Conservation (phyloP, 1,140 invertebrate genomes). For the Musca domestica region DNA sequence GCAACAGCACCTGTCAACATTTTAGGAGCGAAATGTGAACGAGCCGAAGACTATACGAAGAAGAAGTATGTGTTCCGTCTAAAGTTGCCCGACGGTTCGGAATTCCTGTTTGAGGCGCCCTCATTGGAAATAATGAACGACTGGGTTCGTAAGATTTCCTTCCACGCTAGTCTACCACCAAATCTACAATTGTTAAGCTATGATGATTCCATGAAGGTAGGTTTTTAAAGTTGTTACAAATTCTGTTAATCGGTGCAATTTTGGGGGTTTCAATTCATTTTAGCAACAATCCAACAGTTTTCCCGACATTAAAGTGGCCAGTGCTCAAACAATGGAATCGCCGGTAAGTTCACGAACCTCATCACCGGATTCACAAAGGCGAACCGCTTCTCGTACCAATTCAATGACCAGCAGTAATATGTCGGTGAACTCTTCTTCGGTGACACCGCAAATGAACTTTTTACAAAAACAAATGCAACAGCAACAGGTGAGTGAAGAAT, state of each 20-base stretch:
- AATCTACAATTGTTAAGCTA: conserved; percentile 84
- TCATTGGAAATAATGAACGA: conserved; percentile 77
- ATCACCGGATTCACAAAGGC: conserved; percentile 52
- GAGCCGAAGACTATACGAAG: conserved; percentile 92
- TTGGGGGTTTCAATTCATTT: background rate
- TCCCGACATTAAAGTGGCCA: conserved; percentile 50
- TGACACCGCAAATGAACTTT: conserved; percentile 50
- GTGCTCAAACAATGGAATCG: conserved; percentile 40
- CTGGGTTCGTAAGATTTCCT: conserved; percentile 92
- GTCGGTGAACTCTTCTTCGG: conserved; percentile 29
- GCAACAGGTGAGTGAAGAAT: conserved; percentile 25
- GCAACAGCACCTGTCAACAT: conserved; percentile 87
- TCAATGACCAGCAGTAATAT: conserved; percentile 27
- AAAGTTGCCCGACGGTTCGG: conserved; percentile 84
- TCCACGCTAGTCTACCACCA: conserved; percentile 89
- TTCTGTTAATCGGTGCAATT: background rate
- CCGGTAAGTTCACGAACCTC: conserved; percentile 53
- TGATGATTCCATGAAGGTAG: conserved; percentile 59
- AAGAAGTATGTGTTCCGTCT: conserved; percentile 90
- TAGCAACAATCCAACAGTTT: conserved; percentile 53
- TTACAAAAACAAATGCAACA: conserved; percentile 54
- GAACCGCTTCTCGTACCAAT: conserved; percentile 34
- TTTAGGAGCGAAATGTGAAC: conserved; percentile 74
- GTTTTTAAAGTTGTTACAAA: background rate
- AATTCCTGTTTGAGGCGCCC: conserved; percentile 84